Evolutionary conservation across 2,888 invertebrate genomes (phyloP).

Genomic region (Protophormia terraenovae): DNA sequence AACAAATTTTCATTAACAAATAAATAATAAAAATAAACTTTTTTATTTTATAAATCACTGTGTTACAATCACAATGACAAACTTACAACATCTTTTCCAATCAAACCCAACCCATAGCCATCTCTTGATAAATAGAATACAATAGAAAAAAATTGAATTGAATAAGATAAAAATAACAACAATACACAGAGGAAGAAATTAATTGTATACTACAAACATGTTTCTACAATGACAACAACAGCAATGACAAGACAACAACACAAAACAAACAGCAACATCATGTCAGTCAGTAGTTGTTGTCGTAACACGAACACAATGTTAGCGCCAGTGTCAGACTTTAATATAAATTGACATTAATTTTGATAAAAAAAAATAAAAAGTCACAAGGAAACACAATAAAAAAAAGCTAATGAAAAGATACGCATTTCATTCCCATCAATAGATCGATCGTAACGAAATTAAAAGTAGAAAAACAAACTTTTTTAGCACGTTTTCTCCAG

Average conservation of each 20-base stretch:
- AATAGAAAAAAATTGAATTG: constrained; percentile 11
- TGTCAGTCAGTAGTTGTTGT: constrained; percentile 55
- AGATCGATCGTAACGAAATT: not conserved
- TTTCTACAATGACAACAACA: constrained; percentile 36
- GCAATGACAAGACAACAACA: constrained; percentile 26
- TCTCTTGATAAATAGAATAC: constrained; percentile 12
- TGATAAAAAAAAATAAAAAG: constrained; percentile 41
- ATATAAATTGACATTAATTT: constrained; percentile 65
- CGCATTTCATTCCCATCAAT: constrained; percentile 20
- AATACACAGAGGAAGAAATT: constrained; percentile 59
- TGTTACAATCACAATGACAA: constrained; percentile 21
- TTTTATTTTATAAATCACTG: not conserved
- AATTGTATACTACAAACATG: constrained; percentile 59
- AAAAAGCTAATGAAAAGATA: constrained; percentile 26
- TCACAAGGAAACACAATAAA: constrained; percentile 9
- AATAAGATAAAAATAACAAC: constrained; percentile 60
- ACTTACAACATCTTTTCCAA: constrained; percentile 26
- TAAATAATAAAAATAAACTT: too few species aligned
- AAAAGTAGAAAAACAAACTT: not conserved
- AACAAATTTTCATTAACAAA: too few species aligned
- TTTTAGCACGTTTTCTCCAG: not conserved
- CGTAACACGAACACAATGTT: constrained; percentile 63
- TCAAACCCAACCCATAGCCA: not conserved
- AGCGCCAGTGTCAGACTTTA: constrained; percentile 67
- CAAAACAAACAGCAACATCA: constrained; percentile 55